Conservation (phyloP, 2,888 invertebrate genomes). For the Rhagonycha fulva region DNA sequence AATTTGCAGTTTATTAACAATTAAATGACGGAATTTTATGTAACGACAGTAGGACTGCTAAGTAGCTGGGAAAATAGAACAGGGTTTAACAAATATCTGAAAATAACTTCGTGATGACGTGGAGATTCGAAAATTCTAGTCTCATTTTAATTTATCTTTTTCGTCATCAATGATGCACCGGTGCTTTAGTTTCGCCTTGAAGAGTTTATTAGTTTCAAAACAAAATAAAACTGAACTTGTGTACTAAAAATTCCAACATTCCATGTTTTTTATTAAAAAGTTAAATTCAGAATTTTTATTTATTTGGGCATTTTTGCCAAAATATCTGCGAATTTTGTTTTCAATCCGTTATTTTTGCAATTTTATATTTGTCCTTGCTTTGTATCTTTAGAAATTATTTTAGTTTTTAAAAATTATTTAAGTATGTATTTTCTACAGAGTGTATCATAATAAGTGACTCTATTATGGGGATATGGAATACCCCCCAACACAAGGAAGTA, state of each 20-base stretch:
- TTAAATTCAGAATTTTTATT: not conserved
- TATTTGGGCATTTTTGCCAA: too few relatives aligned
- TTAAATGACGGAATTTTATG: conserved; percentile 5
- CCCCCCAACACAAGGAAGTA: too few relatives aligned
- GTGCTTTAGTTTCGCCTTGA: not conserved
- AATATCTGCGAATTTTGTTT: not conserved
- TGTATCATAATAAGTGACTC: too few relatives aligned
- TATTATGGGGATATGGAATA: too few relatives aligned
- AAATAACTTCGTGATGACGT: conserved; percentile 25
- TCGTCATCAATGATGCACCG: conserved; percentile 5
- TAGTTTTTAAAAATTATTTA: too few relatives aligned
- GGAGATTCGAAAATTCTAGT: not conserved
- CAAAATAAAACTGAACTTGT: not conserved
- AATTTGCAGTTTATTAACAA: not conserved
- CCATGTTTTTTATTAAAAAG: not conserved
- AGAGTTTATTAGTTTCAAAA: not conserved
- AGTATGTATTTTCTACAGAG: too few relatives aligned
- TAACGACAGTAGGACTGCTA: conserved; percentile 11
- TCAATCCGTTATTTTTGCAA: too few relatives aligned
- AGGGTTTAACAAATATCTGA: conserved; percentile 22
- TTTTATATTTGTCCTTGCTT: too few relatives aligned
- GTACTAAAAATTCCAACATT: not conserved
- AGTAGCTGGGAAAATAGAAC: conserved; percentile 26
- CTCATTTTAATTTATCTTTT: not conserved
- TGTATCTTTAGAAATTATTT: too few relatives aligned